Evolutionary conservation across 2,797 vertebrate species (phyloP).

Genomic region (Sebastes trivittatus): DNA sequence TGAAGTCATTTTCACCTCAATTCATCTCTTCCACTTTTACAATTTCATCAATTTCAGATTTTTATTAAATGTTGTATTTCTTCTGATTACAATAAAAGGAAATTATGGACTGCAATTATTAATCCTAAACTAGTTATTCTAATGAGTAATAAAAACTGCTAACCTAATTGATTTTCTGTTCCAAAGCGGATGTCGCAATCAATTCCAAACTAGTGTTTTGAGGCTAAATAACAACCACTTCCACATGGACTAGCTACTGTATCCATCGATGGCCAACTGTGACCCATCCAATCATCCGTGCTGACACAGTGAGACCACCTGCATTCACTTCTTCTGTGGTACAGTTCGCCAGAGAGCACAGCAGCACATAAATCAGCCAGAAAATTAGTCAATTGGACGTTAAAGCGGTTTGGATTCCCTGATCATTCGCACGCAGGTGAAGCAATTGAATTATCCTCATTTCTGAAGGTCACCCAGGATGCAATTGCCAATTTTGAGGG

Average conservation of each 20-base stretch:
- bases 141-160: not conserved
- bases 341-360: not conserved
- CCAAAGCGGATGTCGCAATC: not conserved
- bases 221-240: not conserved
- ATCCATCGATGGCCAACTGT: not conserved
- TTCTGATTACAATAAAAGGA: not conserved
- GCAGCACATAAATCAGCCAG: conserved; percentile 18
- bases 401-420: conserved; percentile 30
- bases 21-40: not conserved
- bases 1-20: not conserved
- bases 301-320: not conserved
- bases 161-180: not conserved
- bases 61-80: not conserved
- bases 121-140: not conserved
- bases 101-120: not conserved
- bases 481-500: conserved; percentile 28
- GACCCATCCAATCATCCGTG: not conserved
- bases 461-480: conserved; percentile 33
- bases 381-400: conserved; percentile 13
- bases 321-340: not conserved
- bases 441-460: conserved; percentile 30
- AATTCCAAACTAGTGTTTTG: not conserved
- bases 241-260: not conserved
- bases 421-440: conserved; percentile 9
- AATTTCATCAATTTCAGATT: not conserved